These are phyloP conservation scores for Gymnoscopelus microlampas DNA, from an alignment of 2,797 vertebrate genomes.

Conservation along the genomic window DNA sequence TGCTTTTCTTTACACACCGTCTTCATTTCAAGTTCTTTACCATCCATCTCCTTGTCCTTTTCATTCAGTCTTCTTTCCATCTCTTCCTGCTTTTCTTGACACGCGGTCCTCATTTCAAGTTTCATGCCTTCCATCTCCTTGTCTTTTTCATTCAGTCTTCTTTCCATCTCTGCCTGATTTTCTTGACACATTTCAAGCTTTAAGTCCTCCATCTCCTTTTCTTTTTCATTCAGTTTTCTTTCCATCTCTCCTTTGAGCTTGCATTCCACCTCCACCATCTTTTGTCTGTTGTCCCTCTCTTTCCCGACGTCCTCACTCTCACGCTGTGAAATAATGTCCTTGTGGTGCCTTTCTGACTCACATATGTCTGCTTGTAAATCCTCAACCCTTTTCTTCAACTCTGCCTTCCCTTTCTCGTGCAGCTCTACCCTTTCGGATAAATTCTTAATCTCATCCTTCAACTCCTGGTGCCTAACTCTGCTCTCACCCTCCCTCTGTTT, in stretches of 20 bases:
- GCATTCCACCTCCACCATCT: conserved; percentile 4
- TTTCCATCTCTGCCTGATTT: not conserved
- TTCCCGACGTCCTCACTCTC: conserved; percentile 26
- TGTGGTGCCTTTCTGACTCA: conserved; percentile 37
- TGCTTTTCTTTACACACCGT: not conserved
- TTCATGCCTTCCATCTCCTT: not conserved
- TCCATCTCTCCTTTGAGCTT: not conserved
- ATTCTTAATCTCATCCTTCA: conserved; percentile 34
- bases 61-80: conserved; percentile 47
- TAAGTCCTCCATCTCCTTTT: conserved; percentile 1
- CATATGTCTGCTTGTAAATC: conserved; percentile 47
- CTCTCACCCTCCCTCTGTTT: conserved; percentile 56
- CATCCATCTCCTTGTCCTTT: conserved; percentile 42
- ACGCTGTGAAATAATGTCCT: conserved; percentile 23
- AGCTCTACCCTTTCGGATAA: conserved; percentile 35
- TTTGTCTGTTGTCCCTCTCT: conserved; percentile 20
- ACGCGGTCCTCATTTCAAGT: no score
- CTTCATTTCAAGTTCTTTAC: conserved; percentile 6
- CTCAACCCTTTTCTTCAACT: conserved; percentile 40
- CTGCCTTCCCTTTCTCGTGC: conserved; percentile 47
- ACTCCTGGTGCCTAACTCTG: conserved; percentile 26
- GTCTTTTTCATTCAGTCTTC: conserved; percentile 3
- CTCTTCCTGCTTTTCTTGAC: conserved; percentile 6
- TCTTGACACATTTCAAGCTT: no score
- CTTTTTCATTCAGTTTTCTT: not conserved